Base-by-base conservation (phyloP, 2,888 invertebrate species). In the Villa cingulata region DNA sequence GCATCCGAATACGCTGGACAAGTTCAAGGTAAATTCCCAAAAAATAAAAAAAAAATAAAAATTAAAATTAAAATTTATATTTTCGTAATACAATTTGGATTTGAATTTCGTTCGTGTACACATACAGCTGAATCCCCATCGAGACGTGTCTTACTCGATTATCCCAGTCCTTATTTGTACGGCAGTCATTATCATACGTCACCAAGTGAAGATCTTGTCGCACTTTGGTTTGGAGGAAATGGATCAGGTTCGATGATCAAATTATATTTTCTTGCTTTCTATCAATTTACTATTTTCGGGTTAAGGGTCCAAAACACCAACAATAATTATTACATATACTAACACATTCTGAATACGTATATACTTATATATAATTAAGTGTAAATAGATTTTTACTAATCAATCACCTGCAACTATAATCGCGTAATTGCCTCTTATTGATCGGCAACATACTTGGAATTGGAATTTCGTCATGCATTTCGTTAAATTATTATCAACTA, bases 141-240 rank as follows among this genome's bases (percentile, higher is more conserved):
- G 57, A 72, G 70, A 51, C 68, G 70, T 53, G 65, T 70, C 43
- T 58, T 70, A 17, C 58, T 70, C 49, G 70, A 70, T 53, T 70
- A 68, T 57, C 63, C 68, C 10, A 69, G 59, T 58, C 67, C 69
- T 20, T 70, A 70, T 59, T 54, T 70, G 46, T 70, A 70, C 56
- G 63, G 68, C 40, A 70, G 69, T 56, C 67, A 63, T 53, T 70
- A 72, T 70, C 70, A 69, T 54, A 62, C 70, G 57, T 70, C 80
- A 58, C 80, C 79, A 62, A 83, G 80, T 65, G 83, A 83, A 71
- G 83, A 83, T 65, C 71, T 83, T 62, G 81, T 83, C 64, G 81
- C 83, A 56, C 73, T 41, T 32, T 83, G 82, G 77, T 80, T 83
- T 64, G 77, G 80, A 58, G 77, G 79, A 62, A 74, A 77, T 62